Evolutionary conservation across 2,797 vertebrate genomes (phyloP).

Genomic region (Sebastolobus alascanus): DNA sequence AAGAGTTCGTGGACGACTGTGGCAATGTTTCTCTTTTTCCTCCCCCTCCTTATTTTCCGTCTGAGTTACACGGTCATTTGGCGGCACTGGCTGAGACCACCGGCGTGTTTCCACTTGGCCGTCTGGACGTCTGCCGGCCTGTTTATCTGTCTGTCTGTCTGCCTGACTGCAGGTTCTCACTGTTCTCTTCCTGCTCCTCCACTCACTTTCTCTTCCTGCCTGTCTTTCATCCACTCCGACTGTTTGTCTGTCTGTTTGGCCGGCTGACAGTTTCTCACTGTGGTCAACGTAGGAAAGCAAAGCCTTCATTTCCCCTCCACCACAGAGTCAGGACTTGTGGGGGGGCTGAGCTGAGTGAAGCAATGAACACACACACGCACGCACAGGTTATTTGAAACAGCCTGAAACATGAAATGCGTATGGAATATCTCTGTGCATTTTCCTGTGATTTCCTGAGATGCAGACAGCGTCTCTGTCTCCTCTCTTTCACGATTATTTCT

Average conservation of each 20-base stretch:
- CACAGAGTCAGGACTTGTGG: constrained; percentile 15
- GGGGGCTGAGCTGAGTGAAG: constrained; percentile 8
- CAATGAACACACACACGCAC: constrained; percentile 11
- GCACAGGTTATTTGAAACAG: constrained; percentile 12
- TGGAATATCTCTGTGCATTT: constrained; percentile 9
- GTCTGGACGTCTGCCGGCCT: constrained; percentile 57
- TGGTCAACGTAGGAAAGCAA: constrained; percentile 48
- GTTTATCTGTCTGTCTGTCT: constrained; percentile 56
- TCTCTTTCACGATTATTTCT: neutral
- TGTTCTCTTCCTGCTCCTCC: constrained; percentile 28
- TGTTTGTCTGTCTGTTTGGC: constrained; percentile 40
- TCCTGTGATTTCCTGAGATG: constrained; percentile 11
- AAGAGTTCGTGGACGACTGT: constrained; percentile 43
- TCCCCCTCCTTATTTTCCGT: constrained; percentile 78
- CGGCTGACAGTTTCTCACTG: constrained; percentile 36
- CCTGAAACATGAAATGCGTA: constrained; percentile 12
- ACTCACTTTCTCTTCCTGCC: constrained; percentile 54
- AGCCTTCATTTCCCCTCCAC: constrained; percentile 48
- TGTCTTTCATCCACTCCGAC: constrained; percentile 41
- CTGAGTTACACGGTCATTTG: constrained; percentile 79
- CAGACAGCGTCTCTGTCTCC: neutral
- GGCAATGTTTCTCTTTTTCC: constrained; percentile 71
- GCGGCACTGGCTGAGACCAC: constrained; percentile 72
- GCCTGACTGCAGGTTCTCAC: constrained; percentile 56
- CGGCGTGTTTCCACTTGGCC: constrained; percentile 76